phyloP scores from a whole-genome alignment of 2,797 vertebrate genomes.

The Trichosurus vulpecula region DNA sequence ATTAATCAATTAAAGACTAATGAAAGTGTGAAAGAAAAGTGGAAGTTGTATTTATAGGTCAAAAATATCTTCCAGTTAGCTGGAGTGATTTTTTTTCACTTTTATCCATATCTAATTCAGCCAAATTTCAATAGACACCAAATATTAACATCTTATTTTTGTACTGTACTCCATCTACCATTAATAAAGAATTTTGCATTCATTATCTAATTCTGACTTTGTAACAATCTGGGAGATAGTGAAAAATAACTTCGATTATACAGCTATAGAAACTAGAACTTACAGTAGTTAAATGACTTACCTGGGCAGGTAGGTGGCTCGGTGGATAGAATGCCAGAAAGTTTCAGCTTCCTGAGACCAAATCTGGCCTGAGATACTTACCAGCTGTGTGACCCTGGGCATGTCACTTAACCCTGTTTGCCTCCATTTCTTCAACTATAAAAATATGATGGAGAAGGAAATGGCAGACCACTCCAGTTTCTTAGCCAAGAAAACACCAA shows the following conservation, averaged over 20 bases:
- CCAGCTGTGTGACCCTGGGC: not conserved
- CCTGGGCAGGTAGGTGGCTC: not conserved
- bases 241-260: not conserved
- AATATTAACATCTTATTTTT: not conserved
- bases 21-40: not conserved
- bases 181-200: not conserved
- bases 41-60: not conserved
- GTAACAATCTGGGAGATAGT: not conserved
- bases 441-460: not conserved
- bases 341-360: not conserved
- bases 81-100: not conserved
- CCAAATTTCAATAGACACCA: not conserved
- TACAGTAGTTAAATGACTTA: not conserved
- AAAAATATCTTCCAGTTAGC: not conserved
- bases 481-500: not conserved
- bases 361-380: not conserved
- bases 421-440: not conserved
- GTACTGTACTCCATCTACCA: not conserved
- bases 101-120: not conserved
- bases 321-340: not conserved
- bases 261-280: not conserved
- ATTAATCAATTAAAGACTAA: not conserved
- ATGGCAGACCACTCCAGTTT: not conserved
- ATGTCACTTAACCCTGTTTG: not conserved
- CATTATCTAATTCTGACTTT: not conserved